Base-by-base conservation (phyloP, 1,140 invertebrate genomes). In the Drosophila nannoptera region DNA sequence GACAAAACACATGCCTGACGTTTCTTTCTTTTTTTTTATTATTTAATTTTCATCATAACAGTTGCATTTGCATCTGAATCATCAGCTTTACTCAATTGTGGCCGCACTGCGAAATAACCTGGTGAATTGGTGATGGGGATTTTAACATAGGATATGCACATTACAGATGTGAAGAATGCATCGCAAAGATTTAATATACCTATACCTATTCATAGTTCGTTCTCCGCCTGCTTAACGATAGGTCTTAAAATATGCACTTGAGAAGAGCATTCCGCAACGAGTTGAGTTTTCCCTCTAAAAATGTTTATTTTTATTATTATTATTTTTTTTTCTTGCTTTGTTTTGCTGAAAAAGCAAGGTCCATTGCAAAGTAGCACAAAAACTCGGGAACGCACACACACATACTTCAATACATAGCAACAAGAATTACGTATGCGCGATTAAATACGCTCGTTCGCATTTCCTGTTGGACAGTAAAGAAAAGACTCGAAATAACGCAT, bases 391-490 rank as follows among this genome's bases (percentile, higher is more conserved):
- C 58, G 58, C 60, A 52, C 32, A 40, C 16, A 49, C 35, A 66
- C 49, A 55, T 36, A 45, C 11, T 22, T 16, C 32, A 53, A 65
- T 55, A 56, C 65, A 38, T 54, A 64, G 60, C 42, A 74, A 61
- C 55, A 61, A 50, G 46, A 72, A 69, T 53, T 60, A 60, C 67
- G 73, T 72, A 84, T 76, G 59, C 48, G 35, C 61, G 29, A 83
- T 86, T 83, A 73, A 76, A 84, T 78, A 80, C 80, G 73, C 73
- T 86, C 69, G 80, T 73, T 83, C 80, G 81, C 80, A 83, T 83
- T 83, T 83, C 80, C 80, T 83, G 80, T 86, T 80, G 75, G 58
- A 59, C 69, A 55, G 69, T 53, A 62, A 75, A 68, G 60, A 69
- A 73, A 65, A 56, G 48, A 61, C 69, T 54, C 53, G 62, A 63